A percentile compares a stretch with the other conserved stretches of the same genome.
These are phyloP conservation scores for Agelaius phoeniceus DNA, from an alignment of 2,113 vertebrate genomes.

Conservation along the genomic window DNA sequence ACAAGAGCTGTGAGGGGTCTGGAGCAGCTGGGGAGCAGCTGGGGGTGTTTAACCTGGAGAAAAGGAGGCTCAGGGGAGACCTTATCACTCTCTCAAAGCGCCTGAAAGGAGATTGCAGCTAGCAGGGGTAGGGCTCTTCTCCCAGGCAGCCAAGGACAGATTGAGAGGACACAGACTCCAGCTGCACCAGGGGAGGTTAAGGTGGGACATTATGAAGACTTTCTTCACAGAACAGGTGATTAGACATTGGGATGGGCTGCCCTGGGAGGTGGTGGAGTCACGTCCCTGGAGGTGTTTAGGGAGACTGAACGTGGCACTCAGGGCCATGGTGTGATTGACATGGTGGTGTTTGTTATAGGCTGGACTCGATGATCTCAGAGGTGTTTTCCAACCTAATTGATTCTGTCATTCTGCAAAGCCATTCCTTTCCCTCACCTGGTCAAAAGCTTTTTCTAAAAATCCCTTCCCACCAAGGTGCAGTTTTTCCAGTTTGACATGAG, in stretches of 20 bases:
- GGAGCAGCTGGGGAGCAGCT: not conserved
- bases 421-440: not conserved
- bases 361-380: not conserved
- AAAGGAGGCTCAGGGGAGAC: not conserved
- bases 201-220: not conserved
- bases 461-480: not conserved
- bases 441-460: not conserved
- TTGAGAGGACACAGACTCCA: not conserved
- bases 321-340: not conserved
- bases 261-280: not conserved
- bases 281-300: not conserved
- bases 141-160: not conserved
- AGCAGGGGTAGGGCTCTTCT: not conserved
- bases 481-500: not conserved
- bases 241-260: not conserved
- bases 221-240: not conserved
- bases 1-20: not conserved
- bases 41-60: not conserved
- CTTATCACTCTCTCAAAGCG: not conserved
- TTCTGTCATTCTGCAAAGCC: not conserved
- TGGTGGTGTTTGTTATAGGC: not conserved
- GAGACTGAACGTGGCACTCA: fast-evolving
- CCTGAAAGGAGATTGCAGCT: fast-evolving
- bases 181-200: not conserved
- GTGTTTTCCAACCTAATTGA: not conserved